These are phyloP conservation scores for Dendroctonus valens DNA, from an alignment of 1,140 invertebrate species.

Conservation along the genomic window DNA sequence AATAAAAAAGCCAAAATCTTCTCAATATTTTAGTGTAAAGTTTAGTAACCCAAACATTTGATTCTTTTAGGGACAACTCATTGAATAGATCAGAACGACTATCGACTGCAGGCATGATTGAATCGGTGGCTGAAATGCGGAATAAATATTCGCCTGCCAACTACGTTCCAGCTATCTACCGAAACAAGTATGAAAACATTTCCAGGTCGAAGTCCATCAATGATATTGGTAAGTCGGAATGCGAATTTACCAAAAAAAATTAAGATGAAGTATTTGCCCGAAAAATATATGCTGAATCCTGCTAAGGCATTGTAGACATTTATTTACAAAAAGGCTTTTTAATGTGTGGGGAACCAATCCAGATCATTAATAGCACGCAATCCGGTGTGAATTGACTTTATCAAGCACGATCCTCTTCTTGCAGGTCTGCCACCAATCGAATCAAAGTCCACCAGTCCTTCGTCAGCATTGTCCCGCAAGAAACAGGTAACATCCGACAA, in stretches of 20 bases:
- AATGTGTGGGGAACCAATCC: too few species aligned
- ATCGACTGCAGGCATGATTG: slow-evolving; percentile 43
- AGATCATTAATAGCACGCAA: too few species aligned
- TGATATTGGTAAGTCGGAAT: slow-evolving; percentile 50
- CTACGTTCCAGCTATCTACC: slow-evolving; percentile 60
- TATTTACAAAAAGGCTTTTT: background rate
- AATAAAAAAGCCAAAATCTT: background rate
- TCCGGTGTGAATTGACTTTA: background rate
- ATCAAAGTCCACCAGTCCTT: slow-evolving; percentile 43
- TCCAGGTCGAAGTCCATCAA: slow-evolving; percentile 57
- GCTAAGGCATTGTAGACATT: background rate
- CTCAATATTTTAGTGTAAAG: background rate
- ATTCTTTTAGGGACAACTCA: slow-evolving; percentile 37
- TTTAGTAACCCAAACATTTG: too few species aligned
- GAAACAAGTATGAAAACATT: slow-evolving; percentile 50
- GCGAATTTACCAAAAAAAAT: too few species aligned
- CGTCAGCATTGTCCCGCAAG: slow-evolving; percentile 28
- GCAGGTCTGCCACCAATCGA: slow-evolving; percentile 45
- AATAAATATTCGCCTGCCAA: slow-evolving; percentile 63
- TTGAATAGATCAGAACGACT: slow-evolving; percentile 39
- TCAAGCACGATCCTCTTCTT: background rate
- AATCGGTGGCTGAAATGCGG: slow-evolving; percentile 59
- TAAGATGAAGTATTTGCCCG: too few species aligned
- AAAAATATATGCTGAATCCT: background rate
- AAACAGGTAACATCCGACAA: slow-evolving; percentile 48